phyloP scores from a whole-genome alignment of 2,888 invertebrate genomes.

The Tetrapedia diversipes region DNA sequence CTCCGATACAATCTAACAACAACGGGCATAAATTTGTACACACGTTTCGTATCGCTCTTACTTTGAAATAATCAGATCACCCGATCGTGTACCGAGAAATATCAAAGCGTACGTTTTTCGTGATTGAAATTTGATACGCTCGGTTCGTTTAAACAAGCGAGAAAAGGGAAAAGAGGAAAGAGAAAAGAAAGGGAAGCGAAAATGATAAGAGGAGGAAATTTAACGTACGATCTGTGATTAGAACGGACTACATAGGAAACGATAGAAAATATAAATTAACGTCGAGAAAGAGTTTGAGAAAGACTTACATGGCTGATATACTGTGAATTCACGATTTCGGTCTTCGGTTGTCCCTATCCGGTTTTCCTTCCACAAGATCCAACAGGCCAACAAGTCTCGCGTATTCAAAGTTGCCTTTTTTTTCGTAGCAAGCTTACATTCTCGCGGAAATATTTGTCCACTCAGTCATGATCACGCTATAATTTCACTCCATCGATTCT shows the following conservation, averaged over 20 bases:
- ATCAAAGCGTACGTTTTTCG: too few species aligned
- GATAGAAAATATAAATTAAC: too few species aligned
- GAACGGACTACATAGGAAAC: neutral
- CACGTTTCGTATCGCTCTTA: too few species aligned
- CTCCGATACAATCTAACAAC: too few species aligned
- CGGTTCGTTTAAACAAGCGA: too few species aligned
- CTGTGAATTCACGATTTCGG: conserved; percentile 34
- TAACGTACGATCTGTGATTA: neutral
- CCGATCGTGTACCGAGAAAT: too few species aligned
- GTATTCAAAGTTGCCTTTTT: conserved; percentile 20
- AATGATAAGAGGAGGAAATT: too few species aligned
- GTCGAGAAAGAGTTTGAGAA: neutral
- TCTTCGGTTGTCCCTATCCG: conserved; percentile 15
- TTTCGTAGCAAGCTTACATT: conserved; percentile 16
- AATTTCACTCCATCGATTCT: neutral
- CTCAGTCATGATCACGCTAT: neutral
- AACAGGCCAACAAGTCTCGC: conserved; percentile 31
- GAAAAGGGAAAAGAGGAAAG: too few species aligned
- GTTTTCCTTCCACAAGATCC: conserved; percentile 36
- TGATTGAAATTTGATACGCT: too few species aligned
- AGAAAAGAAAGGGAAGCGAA: too few species aligned
- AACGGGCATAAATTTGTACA: too few species aligned
- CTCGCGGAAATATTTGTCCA: conserved; percentile 13
- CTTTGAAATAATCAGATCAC: too few species aligned
- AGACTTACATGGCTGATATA: conserved; percentile 41